A percentile compares a stretch with the other conserved stretches of the same genome.
These are phyloP conservation scores for Sebastes fasciatus DNA, from an alignment of 2,113 vertebrate genomes.

Conservation along the genomic window DNA sequence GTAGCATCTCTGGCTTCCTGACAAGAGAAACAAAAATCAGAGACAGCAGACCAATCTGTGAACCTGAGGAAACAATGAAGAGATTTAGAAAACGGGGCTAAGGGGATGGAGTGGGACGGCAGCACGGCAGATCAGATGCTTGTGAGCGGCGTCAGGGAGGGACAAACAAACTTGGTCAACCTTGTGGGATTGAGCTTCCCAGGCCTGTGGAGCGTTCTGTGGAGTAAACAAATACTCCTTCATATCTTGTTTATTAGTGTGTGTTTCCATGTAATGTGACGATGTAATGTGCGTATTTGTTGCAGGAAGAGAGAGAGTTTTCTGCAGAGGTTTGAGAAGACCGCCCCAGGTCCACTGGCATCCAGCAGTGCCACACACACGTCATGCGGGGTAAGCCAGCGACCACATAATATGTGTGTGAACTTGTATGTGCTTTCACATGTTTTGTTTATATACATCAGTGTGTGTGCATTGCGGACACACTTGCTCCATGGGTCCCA, in stretches of 20 bases:
- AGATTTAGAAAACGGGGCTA: conserved; percentile 21
- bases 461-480: not conserved
- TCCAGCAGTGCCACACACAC: conserved; percentile 56
- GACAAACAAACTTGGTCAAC: conserved; percentile 49
- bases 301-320: conserved; percentile 63
- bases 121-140: not conserved
- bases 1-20: conserved; percentile 49
- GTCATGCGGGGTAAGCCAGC: conserved; percentile 71
- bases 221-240: conserved; percentile 20
- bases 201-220: conserved; percentile 20
- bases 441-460: conserved; percentile 24
- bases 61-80: conserved; percentile 57
- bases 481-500: conserved; percentile 25
- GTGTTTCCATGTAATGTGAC: not conserved
- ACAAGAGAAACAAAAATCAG: conserved; percentile 51
- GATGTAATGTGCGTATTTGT: conserved; percentile 32
- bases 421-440: conserved; percentile 27
- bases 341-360: conserved; percentile 34
- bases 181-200: conserved; percentile 21
- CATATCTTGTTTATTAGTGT: conserved; percentile 9
- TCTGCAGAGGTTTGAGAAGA: conserved; percentile 68
- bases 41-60: conserved; percentile 44
- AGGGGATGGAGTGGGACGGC: conserved; percentile 5
- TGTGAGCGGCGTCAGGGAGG: conserved; percentile 28
- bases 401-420: conserved; percentile 35